Evolutionary conservation across 2,113 vertebrate species (phyloP).

Genomic region (Leiothrix lutea): DNA sequence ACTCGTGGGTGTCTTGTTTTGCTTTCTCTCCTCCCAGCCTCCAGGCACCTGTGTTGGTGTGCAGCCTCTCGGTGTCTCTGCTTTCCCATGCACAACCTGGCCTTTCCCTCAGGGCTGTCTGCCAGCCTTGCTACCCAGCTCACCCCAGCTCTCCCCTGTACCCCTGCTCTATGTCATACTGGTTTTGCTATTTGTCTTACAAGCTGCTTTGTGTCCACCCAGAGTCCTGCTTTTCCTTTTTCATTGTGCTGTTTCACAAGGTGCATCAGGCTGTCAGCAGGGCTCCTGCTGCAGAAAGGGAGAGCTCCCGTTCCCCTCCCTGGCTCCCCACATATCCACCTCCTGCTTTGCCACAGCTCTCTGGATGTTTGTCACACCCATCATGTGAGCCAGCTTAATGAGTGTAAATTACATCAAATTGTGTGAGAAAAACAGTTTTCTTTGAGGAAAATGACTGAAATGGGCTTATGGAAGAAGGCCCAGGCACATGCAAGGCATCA

Average conservation of each 20-base stretch:
- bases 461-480: neutral
- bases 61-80: accelerated
- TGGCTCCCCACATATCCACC: neutral
- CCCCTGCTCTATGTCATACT: accelerated
- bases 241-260: neutral
- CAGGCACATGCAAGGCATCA: neutral
- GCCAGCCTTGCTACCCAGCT: neutral
- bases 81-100: neutral
- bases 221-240: neutral
- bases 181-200: neutral
- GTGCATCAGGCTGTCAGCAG: neutral
- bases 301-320: neutral
- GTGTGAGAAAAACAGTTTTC: neutral
- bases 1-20: neutral
- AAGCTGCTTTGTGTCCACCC: neutral
- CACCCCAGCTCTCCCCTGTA: neutral
- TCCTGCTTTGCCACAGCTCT: neutral
- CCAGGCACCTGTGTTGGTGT: neutral
- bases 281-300: neutral
- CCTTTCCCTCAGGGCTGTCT: neutral
- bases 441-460: neutral
- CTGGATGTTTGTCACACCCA: neutral
- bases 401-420: neutral
- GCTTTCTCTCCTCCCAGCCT: neutral
- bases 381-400: neutral